Evolutionary conservation across 2,888 invertebrate species (phyloP).

Genomic region (Synanthedon tipuliformis): DNA sequence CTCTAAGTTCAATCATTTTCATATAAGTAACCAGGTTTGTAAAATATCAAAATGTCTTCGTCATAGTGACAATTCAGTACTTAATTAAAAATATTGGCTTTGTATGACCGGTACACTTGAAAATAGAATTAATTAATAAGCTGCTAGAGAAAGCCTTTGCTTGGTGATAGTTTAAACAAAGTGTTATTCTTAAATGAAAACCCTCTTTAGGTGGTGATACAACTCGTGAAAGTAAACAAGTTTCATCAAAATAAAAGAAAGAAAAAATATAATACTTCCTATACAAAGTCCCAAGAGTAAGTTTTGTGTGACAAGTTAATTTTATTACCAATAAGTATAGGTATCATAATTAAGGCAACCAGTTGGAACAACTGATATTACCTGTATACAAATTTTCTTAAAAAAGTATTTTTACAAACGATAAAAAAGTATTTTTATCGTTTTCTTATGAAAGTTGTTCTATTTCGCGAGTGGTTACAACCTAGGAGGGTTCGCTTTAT

Average conservation of each 20-base stretch:
- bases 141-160: conserved; percentile 7
- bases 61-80: conserved; percentile 7
- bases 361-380: conserved; percentile 8
- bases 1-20: conserved; percentile 9
- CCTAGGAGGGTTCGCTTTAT: conserved; percentile 6
- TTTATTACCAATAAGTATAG: conserved; percentile 9
- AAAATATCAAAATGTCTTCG: conserved; percentile 9
- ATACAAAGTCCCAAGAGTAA: conserved; percentile 9
- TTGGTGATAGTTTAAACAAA: conserved; percentile 9
- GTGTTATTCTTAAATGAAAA: conserved; percentile 9
- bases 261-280: conserved; percentile 8
- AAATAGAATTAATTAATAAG: too few species aligned
- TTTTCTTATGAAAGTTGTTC: conserved; percentile 6
- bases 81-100: too few species aligned
- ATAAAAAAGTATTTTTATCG: background rate
- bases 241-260: conserved; percentile 9
- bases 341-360: conserved; percentile 8
- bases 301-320: conserved; percentile 9
- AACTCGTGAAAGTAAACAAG: conserved; percentile 9
- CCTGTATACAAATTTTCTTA: conserved; percentile 4
- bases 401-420: background rate
- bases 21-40: conserved; percentile 8
- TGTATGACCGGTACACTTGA: too few species aligned
- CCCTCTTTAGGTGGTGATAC: conserved; percentile 8
- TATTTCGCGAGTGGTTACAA: conserved; percentile 6